phyloP scores from a whole-genome alignment of 2,888 invertebrate species.

The Unio delphinus region DNA sequence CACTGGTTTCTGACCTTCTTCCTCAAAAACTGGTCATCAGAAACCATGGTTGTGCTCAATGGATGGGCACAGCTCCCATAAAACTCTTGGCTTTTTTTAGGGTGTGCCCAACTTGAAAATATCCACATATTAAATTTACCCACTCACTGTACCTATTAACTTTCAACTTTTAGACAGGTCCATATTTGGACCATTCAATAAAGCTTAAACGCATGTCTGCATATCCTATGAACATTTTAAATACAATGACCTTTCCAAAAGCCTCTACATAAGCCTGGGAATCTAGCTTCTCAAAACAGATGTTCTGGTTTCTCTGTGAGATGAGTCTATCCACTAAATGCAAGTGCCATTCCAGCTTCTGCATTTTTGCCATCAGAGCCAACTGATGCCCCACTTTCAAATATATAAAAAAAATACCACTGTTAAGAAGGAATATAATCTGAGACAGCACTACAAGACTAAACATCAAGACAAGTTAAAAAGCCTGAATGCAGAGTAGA shows the following conservation, averaged over 20 bases:
- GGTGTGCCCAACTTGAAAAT: slow-evolving; percentile 28
- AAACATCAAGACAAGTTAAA: too few relatives aligned
- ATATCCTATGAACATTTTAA: slow-evolving; percentile 15
- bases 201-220: slow-evolving; percentile 17
- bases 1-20: slow-evolving; percentile 42
- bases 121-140: slow-evolving; percentile 25
- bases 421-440: too few relatives aligned
- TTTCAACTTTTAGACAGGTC: slow-evolving; percentile 28
- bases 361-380: slow-evolving; percentile 22
- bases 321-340: slow-evolving; percentile 22
- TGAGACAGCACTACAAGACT: too few relatives aligned
- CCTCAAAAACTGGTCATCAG: slow-evolving; percentile 28
- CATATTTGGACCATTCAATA: slow-evolving; percentile 30
- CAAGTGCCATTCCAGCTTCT: slow-evolving; percentile 9
- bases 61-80: slow-evolving; percentile 41
- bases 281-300: slow-evolving; percentile 17
- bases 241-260: slow-evolving; percentile 21
- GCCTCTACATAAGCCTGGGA: slow-evolving; percentile 22
- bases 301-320: slow-evolving; percentile 21
- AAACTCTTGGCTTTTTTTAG: slow-evolving; percentile 29
- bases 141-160: slow-evolving; percentile 23
- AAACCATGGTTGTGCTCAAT: slow-evolving; percentile 45
- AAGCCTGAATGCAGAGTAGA: too few relatives aligned
- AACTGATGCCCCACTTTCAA: not conserved
- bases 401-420: too few relatives aligned